phyloP scores from a whole-genome alignment of 2,113 vertebrate species.

The Caranx melampygus region DNA sequence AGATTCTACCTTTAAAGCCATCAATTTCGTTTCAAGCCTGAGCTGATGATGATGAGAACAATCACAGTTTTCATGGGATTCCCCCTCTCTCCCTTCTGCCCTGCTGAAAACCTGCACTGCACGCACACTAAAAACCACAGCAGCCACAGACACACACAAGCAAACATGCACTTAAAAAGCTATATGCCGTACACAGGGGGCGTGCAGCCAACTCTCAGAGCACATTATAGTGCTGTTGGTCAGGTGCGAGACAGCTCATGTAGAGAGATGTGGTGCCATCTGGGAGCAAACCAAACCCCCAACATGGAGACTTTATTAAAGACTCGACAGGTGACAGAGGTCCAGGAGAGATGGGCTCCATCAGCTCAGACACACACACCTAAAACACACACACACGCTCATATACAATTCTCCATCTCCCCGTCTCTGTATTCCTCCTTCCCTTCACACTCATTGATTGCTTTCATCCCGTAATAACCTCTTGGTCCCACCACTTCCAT shows the following conservation, averaged over 20 bases:
- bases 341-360: conserved; percentile 49
- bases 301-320: conserved; percentile 73
- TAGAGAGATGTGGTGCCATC: conserved; percentile 41
- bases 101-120: not conserved
- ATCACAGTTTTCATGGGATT: not conserved
- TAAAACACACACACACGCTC: conserved; percentile 33
- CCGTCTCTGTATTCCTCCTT: conserved; percentile 22
- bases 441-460: conserved; percentile 71
- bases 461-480: conserved; percentile 73
- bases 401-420: conserved; percentile 38
- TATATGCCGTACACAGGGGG: not conserved
- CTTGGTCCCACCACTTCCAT: conserved; percentile 52
- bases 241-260: conserved; percentile 53
- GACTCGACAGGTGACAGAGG: conserved; percentile 66
- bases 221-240: conserved; percentile 20
- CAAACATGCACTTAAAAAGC: conserved; percentile 12
- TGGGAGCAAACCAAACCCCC: conserved; percentile 52
- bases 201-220: conserved; percentile 15
- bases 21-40: not conserved
- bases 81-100: not conserved
- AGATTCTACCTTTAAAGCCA: not conserved
- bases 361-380: conserved; percentile 27
- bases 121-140: not conserved
- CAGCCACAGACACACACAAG: not conserved
- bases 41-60: not conserved